Evolutionary conservation across 92 coral and sea anemone genomes (phyloP).

Genomic region (Porites cylindrica): DNA sequence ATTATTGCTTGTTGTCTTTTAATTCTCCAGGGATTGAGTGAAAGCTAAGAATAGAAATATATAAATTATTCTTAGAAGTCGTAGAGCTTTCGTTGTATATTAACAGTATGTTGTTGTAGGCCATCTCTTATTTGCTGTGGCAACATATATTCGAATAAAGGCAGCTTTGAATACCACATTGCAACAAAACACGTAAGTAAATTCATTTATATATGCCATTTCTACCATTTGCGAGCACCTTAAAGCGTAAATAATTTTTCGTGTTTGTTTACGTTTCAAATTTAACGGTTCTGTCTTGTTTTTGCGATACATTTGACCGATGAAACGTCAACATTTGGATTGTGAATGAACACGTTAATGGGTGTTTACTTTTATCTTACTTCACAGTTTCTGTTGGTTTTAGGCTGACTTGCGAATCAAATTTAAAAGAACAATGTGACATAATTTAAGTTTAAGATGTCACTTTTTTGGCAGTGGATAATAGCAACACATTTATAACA

Average conservation of each 20-base stretch:
- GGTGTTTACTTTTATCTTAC: constrained; percentile 50
- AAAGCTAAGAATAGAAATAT: constrained; percentile 48
- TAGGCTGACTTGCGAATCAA: constrained; percentile 52
- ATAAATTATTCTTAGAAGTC: constrained; percentile 36
- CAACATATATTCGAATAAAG: neutral
- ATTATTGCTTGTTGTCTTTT: constrained; percentile 30
- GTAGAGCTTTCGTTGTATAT: constrained; percentile 56
- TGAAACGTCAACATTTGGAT: constrained; percentile 42
- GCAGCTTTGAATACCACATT: constrained; percentile 52
- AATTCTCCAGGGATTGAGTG: constrained; percentile 44
- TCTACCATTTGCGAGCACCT: constrained; percentile 50
- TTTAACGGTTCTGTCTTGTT: constrained; percentile 51
- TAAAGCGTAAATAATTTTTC: constrained; percentile 31
- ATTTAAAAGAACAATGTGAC: neutral
- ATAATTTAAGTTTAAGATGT: too few species aligned
- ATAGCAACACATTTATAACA: too few species aligned
- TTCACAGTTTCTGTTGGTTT: constrained; percentile 56
- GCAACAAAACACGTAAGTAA: constrained; percentile 48
- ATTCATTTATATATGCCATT: constrained; percentile 44
- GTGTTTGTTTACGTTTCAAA: constrained; percentile 22
- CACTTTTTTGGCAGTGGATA: too few species aligned
- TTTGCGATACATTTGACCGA: constrained; percentile 49
- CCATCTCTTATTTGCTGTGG: constrained; percentile 57
- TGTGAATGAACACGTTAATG: constrained; percentile 49
- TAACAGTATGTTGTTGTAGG: constrained; percentile 64